phyloP scores from a whole-genome alignment of 2,113 vertebrate genomes.

The Grammomys surdaster region DNA sequence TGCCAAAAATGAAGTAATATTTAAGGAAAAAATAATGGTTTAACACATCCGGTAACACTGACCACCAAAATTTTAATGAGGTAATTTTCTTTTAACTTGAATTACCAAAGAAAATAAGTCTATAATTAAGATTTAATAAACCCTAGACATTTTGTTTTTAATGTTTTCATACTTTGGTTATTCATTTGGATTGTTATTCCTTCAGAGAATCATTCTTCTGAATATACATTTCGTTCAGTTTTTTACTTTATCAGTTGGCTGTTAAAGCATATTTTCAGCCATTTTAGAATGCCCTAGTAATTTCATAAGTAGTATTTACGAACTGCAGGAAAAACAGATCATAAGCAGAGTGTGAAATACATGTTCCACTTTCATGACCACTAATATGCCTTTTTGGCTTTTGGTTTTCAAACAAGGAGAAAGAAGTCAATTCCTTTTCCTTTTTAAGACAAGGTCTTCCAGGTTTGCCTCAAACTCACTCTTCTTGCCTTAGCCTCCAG shows the following conservation, averaged over 20 bases:
- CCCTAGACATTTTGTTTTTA: slow-evolving; percentile 77
- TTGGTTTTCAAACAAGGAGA: neutral
- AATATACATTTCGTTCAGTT: slow-evolving; percentile 67
- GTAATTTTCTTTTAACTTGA: slow-evolving; percentile 76
- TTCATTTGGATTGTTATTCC: slow-evolving; percentile 74
- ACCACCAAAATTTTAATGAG: slow-evolving; percentile 65
- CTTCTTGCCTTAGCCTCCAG: neutral
- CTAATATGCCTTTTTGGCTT: neutral
- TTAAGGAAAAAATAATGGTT: slow-evolving; percentile 74
- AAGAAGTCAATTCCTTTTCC: neutral
- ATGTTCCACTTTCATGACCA: slow-evolving; percentile 51
- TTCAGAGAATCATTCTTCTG: slow-evolving; percentile 71
- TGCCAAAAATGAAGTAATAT: slow-evolving; percentile 68
- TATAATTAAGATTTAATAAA: slow-evolving; percentile 75
- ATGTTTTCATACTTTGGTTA: slow-evolving; percentile 73
- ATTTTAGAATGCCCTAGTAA: slow-evolving; percentile 61
- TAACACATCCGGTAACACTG: slow-evolving; percentile 64
- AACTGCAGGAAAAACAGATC: slow-evolving; percentile 50
- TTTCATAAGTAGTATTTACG: slow-evolving; percentile 16
- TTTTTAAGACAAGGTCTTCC: neutral
- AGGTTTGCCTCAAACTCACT: neutral
- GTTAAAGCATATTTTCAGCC: slow-evolving; percentile 47
- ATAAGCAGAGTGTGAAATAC: slow-evolving; percentile 51
- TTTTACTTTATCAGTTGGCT: slow-evolving; percentile 70
- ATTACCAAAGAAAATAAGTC: slow-evolving; percentile 74